phyloP scores from a whole-genome alignment of 2,888 invertebrate genomes.

The Stegana nigrithorax region DNA sequence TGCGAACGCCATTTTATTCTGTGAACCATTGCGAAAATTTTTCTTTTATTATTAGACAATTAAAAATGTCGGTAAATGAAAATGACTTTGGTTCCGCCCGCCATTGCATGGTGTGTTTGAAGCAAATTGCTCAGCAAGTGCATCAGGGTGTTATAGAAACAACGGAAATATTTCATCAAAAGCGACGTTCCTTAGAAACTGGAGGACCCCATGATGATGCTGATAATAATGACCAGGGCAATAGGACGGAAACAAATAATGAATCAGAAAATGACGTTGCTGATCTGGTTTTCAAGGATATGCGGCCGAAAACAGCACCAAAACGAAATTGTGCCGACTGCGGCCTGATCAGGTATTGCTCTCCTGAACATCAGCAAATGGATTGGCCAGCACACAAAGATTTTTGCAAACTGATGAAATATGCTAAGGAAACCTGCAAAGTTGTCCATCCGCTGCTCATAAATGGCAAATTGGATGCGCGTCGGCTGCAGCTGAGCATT shows the following conservation, averaged over 20 bases:
- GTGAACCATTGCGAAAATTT: too few species aligned
- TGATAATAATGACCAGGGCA: too few species aligned
- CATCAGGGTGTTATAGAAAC: neutral
- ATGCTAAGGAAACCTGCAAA: slow-evolving; percentile 35
- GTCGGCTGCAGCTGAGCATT: slow-evolving; percentile 41
- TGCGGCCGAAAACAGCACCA: too few species aligned
- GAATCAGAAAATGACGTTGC: too few species aligned
- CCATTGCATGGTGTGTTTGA: neutral
- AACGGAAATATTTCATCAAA: too few species aligned
- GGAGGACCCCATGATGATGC: too few species aligned
- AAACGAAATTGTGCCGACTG: slow-evolving; percentile 74
- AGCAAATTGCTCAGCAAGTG: neutral
- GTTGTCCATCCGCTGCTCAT: slow-evolving; percentile 45
- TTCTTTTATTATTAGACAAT: too few species aligned
- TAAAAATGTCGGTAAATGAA: too few species aligned
- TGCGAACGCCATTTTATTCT: too few species aligned
- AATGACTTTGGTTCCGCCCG: neutral
- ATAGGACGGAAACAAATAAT: too few species aligned
- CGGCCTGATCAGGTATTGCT: slow-evolving; percentile 74
- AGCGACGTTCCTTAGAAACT: too few species aligned
- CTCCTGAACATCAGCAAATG: slow-evolving; percentile 74
- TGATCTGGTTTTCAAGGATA: too few species aligned
- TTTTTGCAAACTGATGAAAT: slow-evolving; percentile 69
- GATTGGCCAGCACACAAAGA: slow-evolving; percentile 76
- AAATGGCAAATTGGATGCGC: slow-evolving; percentile 29